A percentile compares a stretch with the other conserved stretches of the same genome.
Conservation (phyloP, 2,797 vertebrate genomes). For the Garrulus glandarius region DNA sequence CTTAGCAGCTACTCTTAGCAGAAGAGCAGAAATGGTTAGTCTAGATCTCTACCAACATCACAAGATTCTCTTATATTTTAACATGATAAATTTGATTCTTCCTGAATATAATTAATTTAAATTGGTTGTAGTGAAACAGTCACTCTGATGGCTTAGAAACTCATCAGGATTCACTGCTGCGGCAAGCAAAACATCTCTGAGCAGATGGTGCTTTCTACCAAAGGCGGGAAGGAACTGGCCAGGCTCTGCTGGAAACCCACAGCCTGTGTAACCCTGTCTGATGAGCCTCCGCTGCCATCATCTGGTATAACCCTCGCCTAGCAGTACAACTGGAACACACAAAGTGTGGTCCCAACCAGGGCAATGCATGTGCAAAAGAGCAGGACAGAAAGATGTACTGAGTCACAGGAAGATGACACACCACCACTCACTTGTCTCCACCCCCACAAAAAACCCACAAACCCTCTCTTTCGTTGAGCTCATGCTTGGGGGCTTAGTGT, state of each 20-base stretch:
- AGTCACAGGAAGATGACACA: background rate
- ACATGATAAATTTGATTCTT: background rate
- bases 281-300: constrained; percentile 41
- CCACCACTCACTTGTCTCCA: fast-evolving
- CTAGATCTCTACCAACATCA: background rate
- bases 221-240: background rate
- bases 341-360: background rate
- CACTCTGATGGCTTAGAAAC: background rate
- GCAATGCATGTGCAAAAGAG: background rate
- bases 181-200: background rate
- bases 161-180: background rate
- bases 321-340: background rate
- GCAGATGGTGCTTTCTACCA: background rate
- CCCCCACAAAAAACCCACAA: background rate
- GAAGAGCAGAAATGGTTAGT: background rate
- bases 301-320: background rate
- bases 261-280: background rate
- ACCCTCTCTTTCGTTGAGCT: background rate
- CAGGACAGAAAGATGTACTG: background rate
- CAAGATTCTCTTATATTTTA: background rate
- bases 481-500: background rate
- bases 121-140: background rate
- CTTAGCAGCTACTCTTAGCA: background rate
- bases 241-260: background rate
- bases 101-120: background rate